Evolutionary conservation across 2,797 vertebrate species (phyloP), one percentile per base, ranked within the genome.

Genomic region (Acanthopagrus latus): DNA sequence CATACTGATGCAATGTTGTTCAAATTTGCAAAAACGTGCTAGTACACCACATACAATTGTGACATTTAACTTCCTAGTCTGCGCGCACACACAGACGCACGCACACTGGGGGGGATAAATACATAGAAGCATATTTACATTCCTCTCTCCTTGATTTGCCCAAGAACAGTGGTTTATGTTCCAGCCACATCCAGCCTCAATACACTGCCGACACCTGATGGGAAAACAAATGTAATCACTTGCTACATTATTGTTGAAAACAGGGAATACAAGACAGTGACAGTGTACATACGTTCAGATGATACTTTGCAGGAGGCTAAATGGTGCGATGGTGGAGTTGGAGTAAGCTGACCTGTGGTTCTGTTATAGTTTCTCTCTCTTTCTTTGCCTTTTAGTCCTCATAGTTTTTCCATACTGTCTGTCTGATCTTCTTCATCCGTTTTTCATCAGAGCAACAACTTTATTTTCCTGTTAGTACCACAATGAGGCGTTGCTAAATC

Each of bases 151-250:
- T 27, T 23, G n/a, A 51, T 57, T 41, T 20, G 43, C 64, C 94
- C 94, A 95, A 51, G 81, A 74, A 50, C 94, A 95, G 14, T 3
- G 8, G 3, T 70, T 57, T 11, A 4, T 16, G 12, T 59, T 80
- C 94, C 95, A 95, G 55, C 66, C 64, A 81, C 94, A 95, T 17
- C 94, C 94, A 60, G 87, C 85, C 7, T 66, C 55, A 7, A 95
- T 17, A 51, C 94, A 95, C 25, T 54, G 50, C 46, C 20, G 76
- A 85, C 94, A 95, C 62, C 94, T 95, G 66, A 65, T 29, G 33
- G 80, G 55, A 47, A 82, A 78, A 80, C 71, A 81, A n/a, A 66
- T 3, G n/a, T 12, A 27, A 29, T 18, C 5, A 70, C n/a, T 33
- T 33, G 8, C 33, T 33, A 5, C 11, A 23, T 16, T n/a, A 9